Base-by-base conservation (phyloP, 2,113 vertebrate genomes). In the Typhlomys cinereus region DNA sequence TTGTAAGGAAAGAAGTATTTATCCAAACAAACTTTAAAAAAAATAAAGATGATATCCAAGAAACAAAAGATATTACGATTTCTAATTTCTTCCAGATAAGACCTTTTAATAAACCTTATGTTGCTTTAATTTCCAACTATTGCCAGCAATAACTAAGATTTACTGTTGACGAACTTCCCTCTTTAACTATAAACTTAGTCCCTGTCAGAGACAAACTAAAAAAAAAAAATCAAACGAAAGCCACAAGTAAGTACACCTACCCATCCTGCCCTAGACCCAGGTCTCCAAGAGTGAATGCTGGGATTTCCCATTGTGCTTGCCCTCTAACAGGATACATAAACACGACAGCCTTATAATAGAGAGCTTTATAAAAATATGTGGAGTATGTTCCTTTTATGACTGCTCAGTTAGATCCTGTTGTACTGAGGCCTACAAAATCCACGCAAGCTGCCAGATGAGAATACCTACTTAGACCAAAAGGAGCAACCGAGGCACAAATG, bases 321-420 rank as follows among this genome's bases (percentile, higher is more conserved):
- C 94, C 94, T 95, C 96, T 96, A 94, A 48, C 34, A 96, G 94
- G 94, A 96, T 85, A 95, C 73, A 59, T 74, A 96, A 88, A 95
- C 88, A 79, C 97, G 90, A 94, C 54, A 98, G 98, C 98, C 98
- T 98, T 98, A 98, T 98, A 98, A 98, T 97, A 98, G 94, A 98
- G 98, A 98, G 98, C 98, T 98, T 98, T 98, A 98, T 98, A 70
- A 97, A 97, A 85, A 85, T 94, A 97, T 98, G 98, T 98, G 98
- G 98, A 98, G 98, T 98, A 98, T 17, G 96, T 97, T 97, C 97
- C 96, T 97, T 97, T 97, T 96, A 86, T 93, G 92, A 83, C 92
- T 95, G 93, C 57, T 84, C 93, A 97, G 91, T 97, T 95, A 95
- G 97, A 62, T 87, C 91, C 88, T 97, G 95, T 88, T 75, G 82